Evolutionary conservation across 1,140 invertebrate genomes (phyloP).

Genomic region (Platorchestia sp.): DNA sequence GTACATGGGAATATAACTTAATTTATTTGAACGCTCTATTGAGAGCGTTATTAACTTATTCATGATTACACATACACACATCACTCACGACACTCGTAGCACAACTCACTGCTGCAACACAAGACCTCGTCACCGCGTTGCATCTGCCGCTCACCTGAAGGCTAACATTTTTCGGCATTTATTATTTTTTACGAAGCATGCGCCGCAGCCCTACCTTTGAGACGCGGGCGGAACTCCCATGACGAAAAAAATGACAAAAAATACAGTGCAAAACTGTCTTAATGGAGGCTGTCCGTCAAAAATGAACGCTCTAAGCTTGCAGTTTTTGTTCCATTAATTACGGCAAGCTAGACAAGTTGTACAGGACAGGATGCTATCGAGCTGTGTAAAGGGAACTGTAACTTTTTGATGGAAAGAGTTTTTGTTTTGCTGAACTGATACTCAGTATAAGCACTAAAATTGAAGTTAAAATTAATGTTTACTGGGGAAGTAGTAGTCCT

Average conservation of each 20-base stretch:
- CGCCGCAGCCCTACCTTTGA: background rate
- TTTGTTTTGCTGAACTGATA: no score
- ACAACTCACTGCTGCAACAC: background rate
- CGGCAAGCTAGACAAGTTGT: background rate
- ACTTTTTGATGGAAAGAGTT: background rate
- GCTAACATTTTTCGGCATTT: background rate
- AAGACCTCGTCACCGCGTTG: background rate
- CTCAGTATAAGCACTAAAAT: no score
- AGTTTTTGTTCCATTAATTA: background rate
- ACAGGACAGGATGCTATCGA: background rate
- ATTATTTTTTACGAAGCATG: background rate
- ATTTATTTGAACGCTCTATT: background rate
- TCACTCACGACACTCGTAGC: background rate
- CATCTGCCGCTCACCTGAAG: background rate
- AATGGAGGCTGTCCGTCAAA: constrained; percentile 34
- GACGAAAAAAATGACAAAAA: background rate
- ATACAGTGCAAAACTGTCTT: background rate
- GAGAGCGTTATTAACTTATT: background rate
- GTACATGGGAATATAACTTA: no score
- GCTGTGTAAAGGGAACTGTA: background rate
- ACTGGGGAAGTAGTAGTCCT: no score
- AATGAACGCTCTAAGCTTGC: background rate
- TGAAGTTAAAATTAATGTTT: no score
- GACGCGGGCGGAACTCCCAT: constrained; percentile 16
- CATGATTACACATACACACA: background rate